Evolutionary conservation across 1,140 invertebrate genomes (phyloP).

Genomic region (Leptinotarsa defecta): DNA sequence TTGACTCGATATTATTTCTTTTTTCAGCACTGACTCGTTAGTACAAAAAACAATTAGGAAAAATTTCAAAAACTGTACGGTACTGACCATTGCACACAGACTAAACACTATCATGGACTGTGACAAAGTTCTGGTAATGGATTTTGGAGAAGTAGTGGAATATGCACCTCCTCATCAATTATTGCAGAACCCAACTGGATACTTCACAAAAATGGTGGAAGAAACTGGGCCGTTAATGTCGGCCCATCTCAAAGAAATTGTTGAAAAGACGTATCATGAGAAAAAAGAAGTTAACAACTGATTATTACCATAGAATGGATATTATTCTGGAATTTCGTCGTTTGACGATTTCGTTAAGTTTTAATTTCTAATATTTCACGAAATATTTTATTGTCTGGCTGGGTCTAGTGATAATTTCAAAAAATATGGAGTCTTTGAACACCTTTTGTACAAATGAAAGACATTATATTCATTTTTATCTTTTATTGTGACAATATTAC

Average conservation of each 20-base stretch:
- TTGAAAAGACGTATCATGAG: conserved; percentile 29
- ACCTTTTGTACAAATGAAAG: too few relatives aligned
- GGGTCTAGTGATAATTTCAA: too few relatives aligned
- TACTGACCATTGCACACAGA: conserved; percentile 23
- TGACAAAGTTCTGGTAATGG: conserved; percentile 53
- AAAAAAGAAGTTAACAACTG: not conserved
- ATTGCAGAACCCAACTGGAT: conserved; percentile 57
- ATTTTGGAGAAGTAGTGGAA: conserved; percentile 48
- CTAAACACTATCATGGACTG: conserved; percentile 78
- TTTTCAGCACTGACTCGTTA: conserved; percentile 64
- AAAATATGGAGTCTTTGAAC: too few relatives aligned
- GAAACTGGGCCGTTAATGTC: conserved; percentile 57
- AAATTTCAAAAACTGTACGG: conserved; percentile 67
- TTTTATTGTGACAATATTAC: too few relatives aligned
- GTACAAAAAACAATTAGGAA: conserved; percentile 73
- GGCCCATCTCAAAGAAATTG: conserved; percentile 28
- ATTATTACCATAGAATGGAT: too few relatives aligned
- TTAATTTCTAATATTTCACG: too few relatives aligned
- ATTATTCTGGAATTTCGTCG: too few relatives aligned
- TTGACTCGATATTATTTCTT: not conserved
- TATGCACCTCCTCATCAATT: conserved; percentile 49
- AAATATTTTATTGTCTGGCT: too few relatives aligned
- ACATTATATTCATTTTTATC: too few relatives aligned
- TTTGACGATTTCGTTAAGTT: too few relatives aligned
- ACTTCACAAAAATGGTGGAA: conserved; percentile 72